phyloP scores from a whole-genome alignment of 2,888 invertebrate genomes.

The Vesta saturnalis region DNA sequence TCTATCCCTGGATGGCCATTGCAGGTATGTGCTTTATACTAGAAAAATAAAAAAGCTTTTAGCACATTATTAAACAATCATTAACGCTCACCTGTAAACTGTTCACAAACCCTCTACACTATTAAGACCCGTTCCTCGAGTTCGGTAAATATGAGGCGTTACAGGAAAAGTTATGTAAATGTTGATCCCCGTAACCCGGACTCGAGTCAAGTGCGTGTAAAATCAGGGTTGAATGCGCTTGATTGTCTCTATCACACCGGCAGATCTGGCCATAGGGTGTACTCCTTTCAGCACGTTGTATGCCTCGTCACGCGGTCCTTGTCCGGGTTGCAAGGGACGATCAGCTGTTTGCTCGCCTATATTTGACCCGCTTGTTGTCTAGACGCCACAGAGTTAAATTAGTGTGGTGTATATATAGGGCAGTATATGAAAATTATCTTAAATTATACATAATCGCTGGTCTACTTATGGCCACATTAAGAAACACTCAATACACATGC shows the following conservation, averaged over 20 bases:
- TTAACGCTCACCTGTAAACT: conserved; percentile 5
- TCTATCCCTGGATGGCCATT: conserved; percentile 99
- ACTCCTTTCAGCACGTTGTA: conserved; percentile 41
- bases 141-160: conserved; percentile 45
- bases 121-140: conserved; percentile 34
- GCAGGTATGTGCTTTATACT: conserved; percentile 81
- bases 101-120: conserved; percentile 31
- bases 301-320: conserved; percentile 43
- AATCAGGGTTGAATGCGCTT: conserved; percentile 64
- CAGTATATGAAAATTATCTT: conserved; percentile 28
- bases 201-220: conserved; percentile 70
- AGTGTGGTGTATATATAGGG: conserved; percentile 38
- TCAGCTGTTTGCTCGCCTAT: conserved; percentile 61
- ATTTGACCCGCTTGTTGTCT: conserved; percentile 55
- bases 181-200: conserved; percentile 51
- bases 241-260: conserved; percentile 55
- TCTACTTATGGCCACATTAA: neutral
- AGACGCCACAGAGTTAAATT: conserved; percentile 52
- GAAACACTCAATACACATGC: too few species aligned
- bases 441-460: neutral
- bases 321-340: conserved; percentile 56
- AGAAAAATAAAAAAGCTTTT: conserved; percentile 14
- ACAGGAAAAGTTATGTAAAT: conserved; percentile 57
- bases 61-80: neutral
- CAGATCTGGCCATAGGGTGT: conserved; percentile 44